These are phyloP conservation scores for Druon quercuslanigerum DNA, from an alignment of 1,140 invertebrate species.

Conservation along the genomic window DNA sequence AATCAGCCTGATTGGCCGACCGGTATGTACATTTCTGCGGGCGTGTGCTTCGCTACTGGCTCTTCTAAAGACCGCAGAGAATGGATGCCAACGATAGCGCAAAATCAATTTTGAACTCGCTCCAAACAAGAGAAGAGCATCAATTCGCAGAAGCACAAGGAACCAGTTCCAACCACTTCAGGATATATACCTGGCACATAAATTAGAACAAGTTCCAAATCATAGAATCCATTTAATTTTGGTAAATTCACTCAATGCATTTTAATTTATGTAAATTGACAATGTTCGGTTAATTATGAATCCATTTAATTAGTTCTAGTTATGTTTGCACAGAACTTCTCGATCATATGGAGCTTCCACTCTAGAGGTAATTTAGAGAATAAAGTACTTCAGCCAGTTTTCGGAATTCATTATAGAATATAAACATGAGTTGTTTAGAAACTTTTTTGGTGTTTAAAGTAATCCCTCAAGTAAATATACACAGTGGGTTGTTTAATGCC, in stretches of 20 bases:
- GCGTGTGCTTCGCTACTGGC: constrained; percentile 42
- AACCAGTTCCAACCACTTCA: neutral
- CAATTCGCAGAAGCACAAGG: constrained; percentile 2
- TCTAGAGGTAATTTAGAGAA: too few relatives aligned
- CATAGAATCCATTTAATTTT: neutral
- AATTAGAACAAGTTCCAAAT: neutral
- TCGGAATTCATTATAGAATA: neutral
- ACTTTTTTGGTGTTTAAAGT: neutral
- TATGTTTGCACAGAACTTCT: too few relatives aligned
- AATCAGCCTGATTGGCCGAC: constrained; percentile 68
- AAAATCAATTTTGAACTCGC: constrained; percentile 34
- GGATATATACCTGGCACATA: neutral
- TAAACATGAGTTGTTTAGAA: neutral
- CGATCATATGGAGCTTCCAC: too few relatives aligned
- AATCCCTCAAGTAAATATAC: constrained; percentile 5
- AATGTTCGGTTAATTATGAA: too few relatives aligned
- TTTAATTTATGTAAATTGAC: too few relatives aligned
- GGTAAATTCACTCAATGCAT: neutral
- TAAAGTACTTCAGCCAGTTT: too few relatives aligned
- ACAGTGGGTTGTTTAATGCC: neutral
- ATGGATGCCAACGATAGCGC: constrained; percentile 39
- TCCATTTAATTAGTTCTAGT: too few relatives aligned
- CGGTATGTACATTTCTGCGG: constrained; percentile 69
- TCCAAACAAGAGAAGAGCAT: constrained; percentile 28
- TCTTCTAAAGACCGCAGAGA: constrained; percentile 48